Evolutionary conservation across 2,113 vertebrate genomes (phyloP), one percentile per base, ranked within the genome.

Genomic region (Phaethornis superciliosus): DNA sequence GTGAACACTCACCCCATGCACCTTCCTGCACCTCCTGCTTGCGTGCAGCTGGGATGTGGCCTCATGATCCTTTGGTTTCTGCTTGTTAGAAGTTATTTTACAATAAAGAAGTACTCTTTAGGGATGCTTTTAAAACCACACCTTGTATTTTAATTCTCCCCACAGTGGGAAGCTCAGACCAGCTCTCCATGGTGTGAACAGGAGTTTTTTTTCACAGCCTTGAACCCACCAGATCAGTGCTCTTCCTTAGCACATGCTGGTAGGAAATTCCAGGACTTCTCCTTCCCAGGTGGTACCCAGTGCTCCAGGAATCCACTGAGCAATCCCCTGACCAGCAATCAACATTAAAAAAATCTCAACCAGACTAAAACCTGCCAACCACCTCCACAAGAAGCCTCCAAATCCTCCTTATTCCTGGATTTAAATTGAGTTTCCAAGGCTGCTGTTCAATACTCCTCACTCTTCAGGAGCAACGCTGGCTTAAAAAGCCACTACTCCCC

Each of bases 61-160:
- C 77, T 54, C 40, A 1, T 0, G 4, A 35, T 9, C 46, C 67
- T 44, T 11, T 0, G 0, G 1, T 4, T 54, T 52, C 7, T 0
- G 2, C 5, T 5, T 26, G 70, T n/a, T 72, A 69, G 28, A 80
- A 69, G 51, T 32, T 30, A 83, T 46, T 93, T 69, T 21, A 72
- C 72, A 80, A 71, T 18, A 58, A 65, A 88, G 68, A 74, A 22
- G 52, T 4, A 44, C n/a, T 28, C 52, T 85, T 64, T 18, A 65
- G 40, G 54, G 37, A 44, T 1, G 27, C 9, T 52, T 76, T 33
- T 3, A n/a, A 80, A 79, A 24, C 59, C 71, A 76, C 9, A 0
- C 54, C 49, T 54, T 47, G 2, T 32, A 21, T n/a, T 12, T 69
- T 58, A 11, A 20, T 56, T 16, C 30, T 49, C n/a, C 54, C 12